Evolutionary conservation across 2,113 vertebrate genomes (phyloP).

Genomic region (Hippopotamus amphibius): DNA sequence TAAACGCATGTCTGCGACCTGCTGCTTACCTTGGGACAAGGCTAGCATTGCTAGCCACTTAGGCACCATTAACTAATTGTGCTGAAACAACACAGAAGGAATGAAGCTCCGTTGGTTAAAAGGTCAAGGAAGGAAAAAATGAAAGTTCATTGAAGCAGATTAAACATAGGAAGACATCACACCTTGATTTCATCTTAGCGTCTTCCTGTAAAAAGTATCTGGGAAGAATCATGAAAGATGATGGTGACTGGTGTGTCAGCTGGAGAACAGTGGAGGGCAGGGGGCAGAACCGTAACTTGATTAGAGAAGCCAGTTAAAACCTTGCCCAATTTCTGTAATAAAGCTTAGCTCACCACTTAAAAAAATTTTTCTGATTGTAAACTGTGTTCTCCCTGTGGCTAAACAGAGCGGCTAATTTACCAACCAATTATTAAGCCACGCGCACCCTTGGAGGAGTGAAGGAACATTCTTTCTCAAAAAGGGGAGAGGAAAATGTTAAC

Average conservation of each 20-base stretch:
- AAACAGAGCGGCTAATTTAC: background rate
- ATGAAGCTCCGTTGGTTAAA: background rate
- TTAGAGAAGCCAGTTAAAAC: background rate
- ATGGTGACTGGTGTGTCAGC: rapidly evolving
- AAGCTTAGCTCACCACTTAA: background rate
- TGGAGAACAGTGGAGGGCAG: rapidly evolving
- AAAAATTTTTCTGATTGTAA: background rate
- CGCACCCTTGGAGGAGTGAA: background rate
- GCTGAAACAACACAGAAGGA: background rate
- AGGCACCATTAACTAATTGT: background rate
- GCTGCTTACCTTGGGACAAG: background rate
- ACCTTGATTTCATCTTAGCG: background rate
- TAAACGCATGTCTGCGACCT: rapidly evolving
- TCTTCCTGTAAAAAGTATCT: background rate
- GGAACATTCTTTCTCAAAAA: background rate
- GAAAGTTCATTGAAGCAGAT: rapidly evolving
- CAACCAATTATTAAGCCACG: background rate
- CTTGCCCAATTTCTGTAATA: background rate
- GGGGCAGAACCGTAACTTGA: too few species aligned
- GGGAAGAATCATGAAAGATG: background rate
- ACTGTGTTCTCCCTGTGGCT: background rate
- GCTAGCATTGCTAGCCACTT: too few species aligned
- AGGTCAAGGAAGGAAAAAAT: background rate
- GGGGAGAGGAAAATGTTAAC: background rate
- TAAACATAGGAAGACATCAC: too few species aligned